Base-by-base conservation (phyloP, 2,888 invertebrate species). In the Lordiphosa fenestrarum region DNA sequence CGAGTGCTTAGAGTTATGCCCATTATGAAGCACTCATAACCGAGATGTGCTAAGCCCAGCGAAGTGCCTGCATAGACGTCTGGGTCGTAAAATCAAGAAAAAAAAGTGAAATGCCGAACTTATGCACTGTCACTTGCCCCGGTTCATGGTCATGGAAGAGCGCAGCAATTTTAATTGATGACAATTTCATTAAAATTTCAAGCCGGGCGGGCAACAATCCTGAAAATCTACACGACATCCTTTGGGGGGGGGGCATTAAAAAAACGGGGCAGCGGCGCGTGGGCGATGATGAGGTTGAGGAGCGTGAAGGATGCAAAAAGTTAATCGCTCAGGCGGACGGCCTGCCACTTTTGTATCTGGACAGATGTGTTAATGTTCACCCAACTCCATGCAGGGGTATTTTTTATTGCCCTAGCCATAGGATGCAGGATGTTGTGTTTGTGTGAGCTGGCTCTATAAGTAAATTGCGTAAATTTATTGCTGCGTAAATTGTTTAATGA, bases 251-350 rank as follows among this genome's bases (percentile, higher is more conserved):
- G 48, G 60, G 71, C 58, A 67, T 71, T 66, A 75, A 75, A 78
- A 73, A 44, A 80, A 25, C 2, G 63, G 47, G 63, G 47, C 63
- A 75, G 60, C 68, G 53, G 55, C 50, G 76, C 69, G 80, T 67
- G 73, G 76, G 61, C 65, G 60, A 53, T 57, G 35, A 47, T 50
- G 58, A 50, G 30, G 61, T 44, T 54, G 61, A 53, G 44, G 69
- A 71, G 81, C 70, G 67, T 80, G 74, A 81, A 83, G 83, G 76
- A 80, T 73, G 78, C 80, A 80, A 80, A 78, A 73, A 71, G 76
- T 86, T 87, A 87, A 87, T 86, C 87, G 86, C 71, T 75, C 77
- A 86, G 87, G 87, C 87, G 86, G 86, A 73, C 78, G 86, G 71
- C 75, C 37, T 13, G 25, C 13, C 37, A 33, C 35, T 60, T 75